These are phyloP conservation scores for Daktulosphaira vitifoliae DNA, from an alignment of 1,140 invertebrate genomes.

Conservation along the genomic window DNA sequence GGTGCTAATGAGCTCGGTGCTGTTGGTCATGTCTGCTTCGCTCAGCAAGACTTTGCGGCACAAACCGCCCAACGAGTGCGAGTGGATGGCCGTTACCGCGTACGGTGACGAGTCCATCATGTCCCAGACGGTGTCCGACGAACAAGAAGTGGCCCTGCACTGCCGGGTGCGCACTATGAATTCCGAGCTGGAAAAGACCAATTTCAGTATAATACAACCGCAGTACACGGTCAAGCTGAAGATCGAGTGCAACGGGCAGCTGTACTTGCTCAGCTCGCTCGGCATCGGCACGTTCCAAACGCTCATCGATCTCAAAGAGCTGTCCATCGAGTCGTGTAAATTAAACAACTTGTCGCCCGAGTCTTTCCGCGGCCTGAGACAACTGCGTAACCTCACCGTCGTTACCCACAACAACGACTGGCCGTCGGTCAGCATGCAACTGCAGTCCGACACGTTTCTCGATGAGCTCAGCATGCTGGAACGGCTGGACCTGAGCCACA, in stretches of 20 bases:
- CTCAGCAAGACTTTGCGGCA: conserved; percentile 61
- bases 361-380: conserved; percentile 68
- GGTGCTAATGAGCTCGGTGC: conserved; percentile 18
- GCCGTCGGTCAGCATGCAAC: conserved; percentile 72
- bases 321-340: conserved; percentile 84
- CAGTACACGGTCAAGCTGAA: conserved; percentile 71
- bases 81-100: conserved; percentile 56
- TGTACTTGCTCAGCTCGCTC: conserved; percentile 79
- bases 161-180: conserved; percentile 76
- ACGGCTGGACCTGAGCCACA: conserved; percentile 73
- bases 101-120: conserved; percentile 47
- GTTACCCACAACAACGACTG: conserved; percentile 81
- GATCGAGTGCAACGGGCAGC: conserved; percentile 71
- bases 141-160: conserved; percentile 59
- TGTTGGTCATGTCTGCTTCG: conserved; percentile 53
- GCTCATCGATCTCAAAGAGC: conserved; percentile 67
- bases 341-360: conserved; percentile 77
- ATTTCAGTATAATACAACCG: conserved; percentile 80
- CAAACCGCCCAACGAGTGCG: conserved; percentile 76
- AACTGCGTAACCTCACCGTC: conserved; percentile 73
- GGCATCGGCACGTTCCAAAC: conserved; percentile 73
- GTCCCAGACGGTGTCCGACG: conserved; percentile 47
- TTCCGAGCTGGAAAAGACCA: conserved; percentile 79
- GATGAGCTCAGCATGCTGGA: conserved; percentile 63
- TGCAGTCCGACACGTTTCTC: conserved; percentile 64